Evolutionary conservation across 2,113 vertebrate species (phyloP), one percentile per base, ranked within the genome.

Genomic region (Speoplatyrhinus poulsoni): DNA sequence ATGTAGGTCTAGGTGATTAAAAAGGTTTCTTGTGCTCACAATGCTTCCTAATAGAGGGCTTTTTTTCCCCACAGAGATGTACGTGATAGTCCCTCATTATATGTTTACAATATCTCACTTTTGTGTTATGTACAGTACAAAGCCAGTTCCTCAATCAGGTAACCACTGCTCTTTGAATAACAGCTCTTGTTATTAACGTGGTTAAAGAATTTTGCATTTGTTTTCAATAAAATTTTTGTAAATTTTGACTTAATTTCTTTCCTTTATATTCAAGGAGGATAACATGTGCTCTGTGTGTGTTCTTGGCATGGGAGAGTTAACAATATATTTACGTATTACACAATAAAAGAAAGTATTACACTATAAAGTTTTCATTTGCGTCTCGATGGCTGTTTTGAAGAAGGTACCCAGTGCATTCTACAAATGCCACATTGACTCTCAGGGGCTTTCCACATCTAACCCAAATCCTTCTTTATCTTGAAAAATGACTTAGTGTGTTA

Each of bases 1-100:
- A 92, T 92, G 83, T 91, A 89, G 92, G 90, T 90, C 90, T 90
- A 83, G 88, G 90, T 92, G 89, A 91, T 92, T 91, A 90, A 90
- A 90, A 87, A 58, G 57, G 76, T 68, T 77, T 80, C 76, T 77
- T 77, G 60, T 65, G 46, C 74, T 74, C 71, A 85, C 76, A 68
- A 80, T 83, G 55, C 53, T 76, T 84, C 83, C 80, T 76, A 84
- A 78, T 83, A 75, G 75, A 69, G 63, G 26, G 26, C 1, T 26
- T 26, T 26, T 26, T 62, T 70, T 75, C 85, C 54, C 61, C 67
- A 60, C 68, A 61, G 50, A 67, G 72, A 12, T 62, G 47, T 58
- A 26, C 26, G 65, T 71, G 50, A 67, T 46, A 59, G 69, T 62
- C 32, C 68, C 26, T 50, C 15, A 46, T 7, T 59, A 19, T 57